Percentiles rank a stretch among this genome's conserved stretches.
Conservation (phyloP, 2,113 vertebrate species). For the Eurystomus gularis region DNA sequence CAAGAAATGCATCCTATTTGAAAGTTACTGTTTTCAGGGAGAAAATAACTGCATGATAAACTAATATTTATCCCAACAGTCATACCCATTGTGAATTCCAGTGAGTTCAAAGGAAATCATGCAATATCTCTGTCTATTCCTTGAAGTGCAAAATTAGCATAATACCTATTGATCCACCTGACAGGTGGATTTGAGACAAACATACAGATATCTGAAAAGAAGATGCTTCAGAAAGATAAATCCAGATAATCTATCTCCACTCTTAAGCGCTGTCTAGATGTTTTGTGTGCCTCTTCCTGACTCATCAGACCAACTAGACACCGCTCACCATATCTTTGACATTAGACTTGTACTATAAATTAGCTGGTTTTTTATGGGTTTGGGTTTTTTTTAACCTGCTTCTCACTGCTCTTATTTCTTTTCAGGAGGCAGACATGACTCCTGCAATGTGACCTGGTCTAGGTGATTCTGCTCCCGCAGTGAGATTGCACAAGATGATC, state of each 20-base stretch:
- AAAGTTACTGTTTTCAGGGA: neutral
- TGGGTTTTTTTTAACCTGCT: neutral
- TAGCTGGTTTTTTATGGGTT: neutral
- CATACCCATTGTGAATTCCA: neutral
- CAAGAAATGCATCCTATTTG: neutral
- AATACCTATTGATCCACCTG: neutral
- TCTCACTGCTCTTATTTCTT: neutral
- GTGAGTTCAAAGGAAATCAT: neutral
- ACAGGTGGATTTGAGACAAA: neutral
- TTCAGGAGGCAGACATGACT: neutral
- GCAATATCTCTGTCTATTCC: neutral
- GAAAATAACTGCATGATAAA: neutral
- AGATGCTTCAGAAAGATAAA: neutral
- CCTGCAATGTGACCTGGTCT: no score
- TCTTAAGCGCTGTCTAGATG: neutral
- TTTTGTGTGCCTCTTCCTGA: neutral
- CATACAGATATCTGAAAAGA: neutral
- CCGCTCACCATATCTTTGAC: neutral
- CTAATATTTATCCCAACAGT: neutral
- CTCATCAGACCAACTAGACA: neutral
- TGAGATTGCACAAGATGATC: no score
- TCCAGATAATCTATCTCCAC: neutral
- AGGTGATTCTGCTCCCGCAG: no score
- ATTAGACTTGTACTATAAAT: neutral
- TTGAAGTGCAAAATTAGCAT: neutral